Conservation (phyloP, 1,140 invertebrate genomes). For the Bombus pyrosoma region DNA sequence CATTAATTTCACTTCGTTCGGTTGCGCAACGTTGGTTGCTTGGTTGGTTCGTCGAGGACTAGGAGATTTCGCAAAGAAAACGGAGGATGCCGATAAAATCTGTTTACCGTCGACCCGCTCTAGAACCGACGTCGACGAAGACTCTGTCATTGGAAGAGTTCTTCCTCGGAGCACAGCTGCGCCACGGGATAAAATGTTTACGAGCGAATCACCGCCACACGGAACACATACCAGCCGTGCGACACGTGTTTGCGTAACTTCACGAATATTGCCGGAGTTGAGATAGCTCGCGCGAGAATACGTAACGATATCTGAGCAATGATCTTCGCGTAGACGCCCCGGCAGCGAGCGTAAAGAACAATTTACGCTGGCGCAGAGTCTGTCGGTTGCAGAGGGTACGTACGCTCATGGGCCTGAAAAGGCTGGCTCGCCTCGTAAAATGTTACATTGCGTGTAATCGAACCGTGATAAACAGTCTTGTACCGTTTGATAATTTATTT, state of each 20-base stretch:
- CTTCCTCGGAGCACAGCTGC: constrained; percentile 29
- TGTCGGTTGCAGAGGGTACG: not conserved
- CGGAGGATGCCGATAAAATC: constrained; percentile 28
- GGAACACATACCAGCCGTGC: not conserved
- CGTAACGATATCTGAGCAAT: constrained; percentile 48
- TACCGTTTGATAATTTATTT: constrained; percentile 6
- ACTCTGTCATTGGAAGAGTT: constrained; percentile 7
- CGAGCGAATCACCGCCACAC: constrained; percentile 18
- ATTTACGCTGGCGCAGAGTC: constrained; percentile 16
- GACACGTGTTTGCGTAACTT: constrained; percentile 44
- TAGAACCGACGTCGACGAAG: not conserved
- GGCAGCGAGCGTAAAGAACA: not conserved
- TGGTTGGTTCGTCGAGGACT: not conserved
- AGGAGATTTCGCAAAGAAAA: constrained; percentile 28
- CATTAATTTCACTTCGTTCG: constrained; percentile 10
- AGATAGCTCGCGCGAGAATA: constrained; percentile 35
- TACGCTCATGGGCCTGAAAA: not conserved
- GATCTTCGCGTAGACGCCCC: constrained; percentile 20
- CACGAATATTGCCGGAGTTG: constrained; percentile 27
- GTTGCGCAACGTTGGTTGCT: constrained; percentile 5
- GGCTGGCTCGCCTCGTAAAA: not conserved
- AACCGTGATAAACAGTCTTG: not conserved
- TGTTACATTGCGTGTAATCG: constrained; percentile 15
- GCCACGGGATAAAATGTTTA: constrained; percentile 48
- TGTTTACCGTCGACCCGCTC: not conserved